phyloP scores from a whole-genome alignment of 1,140 invertebrate species.

The Brachionus plicatilis region DNA sequence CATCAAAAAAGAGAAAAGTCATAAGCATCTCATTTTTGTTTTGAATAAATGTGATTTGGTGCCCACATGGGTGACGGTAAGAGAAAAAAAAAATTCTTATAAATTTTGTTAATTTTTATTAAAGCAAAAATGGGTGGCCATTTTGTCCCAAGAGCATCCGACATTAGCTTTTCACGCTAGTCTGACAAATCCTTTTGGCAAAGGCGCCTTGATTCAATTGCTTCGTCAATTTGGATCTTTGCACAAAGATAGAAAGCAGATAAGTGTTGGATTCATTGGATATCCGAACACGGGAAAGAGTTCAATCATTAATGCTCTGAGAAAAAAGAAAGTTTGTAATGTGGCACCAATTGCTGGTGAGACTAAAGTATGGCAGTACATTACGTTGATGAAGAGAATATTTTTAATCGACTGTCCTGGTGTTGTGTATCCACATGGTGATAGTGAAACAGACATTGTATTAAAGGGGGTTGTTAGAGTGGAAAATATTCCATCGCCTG shows the following conservation, averaged over 20 bases:
- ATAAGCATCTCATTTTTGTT: conserved; percentile 90
- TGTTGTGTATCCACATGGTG: conserved; percentile 73
- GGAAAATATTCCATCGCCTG: conserved; percentile 85
- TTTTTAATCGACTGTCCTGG: conserved; percentile 98
- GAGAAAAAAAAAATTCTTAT: conserved; percentile 38
- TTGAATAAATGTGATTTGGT: conserved; percentile 88
- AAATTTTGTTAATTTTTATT: conserved; percentile 41
- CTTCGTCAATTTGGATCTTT: conserved; percentile 80
- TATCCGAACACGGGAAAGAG: conserved; percentile 99
- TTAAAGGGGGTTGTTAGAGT: conserved; percentile 75
- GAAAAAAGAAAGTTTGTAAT: conserved; percentile 92
- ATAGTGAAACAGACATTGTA: conserved; percentile 85
- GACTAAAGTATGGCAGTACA: conserved; percentile 93
- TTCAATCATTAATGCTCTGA: conserved; percentile 91
- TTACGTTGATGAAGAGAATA: conserved; percentile 92
- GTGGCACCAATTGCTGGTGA: conserved; percentile 97
- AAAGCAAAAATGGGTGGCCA: conserved; percentile 75
- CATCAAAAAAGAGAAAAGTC: conserved; percentile 78
- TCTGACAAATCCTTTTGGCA: conserved; percentile 94
- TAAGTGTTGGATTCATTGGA: conserved; percentile 96
- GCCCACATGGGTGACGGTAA: conserved; percentile 85
- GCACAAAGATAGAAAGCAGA: conserved; percentile 91
- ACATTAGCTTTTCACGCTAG: conserved; percentile 97
- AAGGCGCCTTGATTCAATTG: conserved; percentile 92
- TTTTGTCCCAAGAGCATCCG: conserved; percentile 86